These are phyloP conservation scores for Rhinoderma darwinii DNA, from an alignment of 2,113 vertebrate genomes.

Conservation along the genomic window DNA sequence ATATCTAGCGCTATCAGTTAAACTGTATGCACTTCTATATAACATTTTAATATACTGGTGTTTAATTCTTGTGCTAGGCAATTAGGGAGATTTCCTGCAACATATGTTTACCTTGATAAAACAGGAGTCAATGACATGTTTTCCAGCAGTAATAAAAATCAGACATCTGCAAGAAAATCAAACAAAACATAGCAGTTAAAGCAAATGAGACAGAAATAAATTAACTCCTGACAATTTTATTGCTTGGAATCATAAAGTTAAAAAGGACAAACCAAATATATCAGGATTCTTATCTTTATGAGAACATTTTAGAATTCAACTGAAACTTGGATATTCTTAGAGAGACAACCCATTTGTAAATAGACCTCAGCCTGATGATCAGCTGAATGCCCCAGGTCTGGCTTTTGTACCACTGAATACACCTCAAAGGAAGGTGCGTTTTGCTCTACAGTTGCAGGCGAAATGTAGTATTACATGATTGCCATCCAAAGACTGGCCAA, in stretches of 20 bases:
- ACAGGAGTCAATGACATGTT: slow-evolving; percentile 14
- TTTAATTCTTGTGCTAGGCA: neutral
- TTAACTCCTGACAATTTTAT: neutral
- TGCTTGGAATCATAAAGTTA: neutral
- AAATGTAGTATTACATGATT: too few relatives aligned
- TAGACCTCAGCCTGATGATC: too few relatives aligned
- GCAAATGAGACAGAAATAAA: slow-evolving; percentile 1
- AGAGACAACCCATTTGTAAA: too few relatives aligned
- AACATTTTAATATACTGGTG: neutral
- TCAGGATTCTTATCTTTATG: neutral
- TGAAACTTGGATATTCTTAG: too few relatives aligned
- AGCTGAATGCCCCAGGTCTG: too few relatives aligned
- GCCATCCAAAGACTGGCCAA: too few relatives aligned
- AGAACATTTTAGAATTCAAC: too few relatives aligned
- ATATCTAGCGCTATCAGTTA: neutral
- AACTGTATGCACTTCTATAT: neutral
- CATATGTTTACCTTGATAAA: neutral
- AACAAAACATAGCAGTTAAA: slow-evolving; percentile 24
- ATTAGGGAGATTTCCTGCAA: slow-evolving; percentile 2
- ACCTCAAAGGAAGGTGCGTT: too few relatives aligned
- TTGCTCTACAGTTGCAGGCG: too few relatives aligned
- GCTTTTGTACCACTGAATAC: too few relatives aligned
- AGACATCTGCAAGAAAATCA: neutral
- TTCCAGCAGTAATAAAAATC: neutral
- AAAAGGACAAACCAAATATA: neutral